Conservation (phyloP, 1,140 invertebrate species). For the Ctenoplectra terminalis region DNA sequence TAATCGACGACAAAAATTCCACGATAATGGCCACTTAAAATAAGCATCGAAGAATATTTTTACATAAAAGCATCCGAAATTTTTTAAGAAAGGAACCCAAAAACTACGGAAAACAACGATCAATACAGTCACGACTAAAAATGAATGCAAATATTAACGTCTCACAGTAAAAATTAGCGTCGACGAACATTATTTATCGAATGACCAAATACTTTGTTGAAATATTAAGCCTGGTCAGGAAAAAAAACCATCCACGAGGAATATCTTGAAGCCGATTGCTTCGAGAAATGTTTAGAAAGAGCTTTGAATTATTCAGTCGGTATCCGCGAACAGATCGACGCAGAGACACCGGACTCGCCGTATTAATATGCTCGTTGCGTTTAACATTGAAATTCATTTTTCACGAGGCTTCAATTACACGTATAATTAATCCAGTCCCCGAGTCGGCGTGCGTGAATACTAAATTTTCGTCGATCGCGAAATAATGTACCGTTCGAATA, state of each 20-base stretch:
- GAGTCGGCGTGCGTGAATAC: constrained; percentile 12
- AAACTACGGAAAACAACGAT: too few species aligned
- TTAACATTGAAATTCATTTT: constrained; percentile 54
- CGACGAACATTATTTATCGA: too few species aligned
- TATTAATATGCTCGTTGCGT: constrained; percentile 47
- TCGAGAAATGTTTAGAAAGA: constrained; percentile 40
- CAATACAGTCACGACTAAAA: too few species aligned
- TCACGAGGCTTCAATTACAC: constrained; percentile 31
- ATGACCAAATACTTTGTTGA: too few species aligned
- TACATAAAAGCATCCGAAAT: too few species aligned
- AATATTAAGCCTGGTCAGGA: too few species aligned
- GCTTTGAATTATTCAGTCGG: constrained; percentile 36
- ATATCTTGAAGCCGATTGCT: constrained; percentile 6
- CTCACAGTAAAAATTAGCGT: too few species aligned
- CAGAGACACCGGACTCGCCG: neutral
- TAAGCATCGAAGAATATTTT: too few species aligned
- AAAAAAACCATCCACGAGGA: neutral
- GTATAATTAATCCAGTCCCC: constrained; percentile 35
- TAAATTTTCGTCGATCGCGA: constrained; percentile 26
- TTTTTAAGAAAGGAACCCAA: too few species aligned
- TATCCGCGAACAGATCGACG: neutral
- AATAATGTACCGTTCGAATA: constrained; percentile 19
- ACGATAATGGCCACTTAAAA: too few species aligned
- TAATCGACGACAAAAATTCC: too few species aligned
- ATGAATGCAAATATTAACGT: too few species aligned